Evolutionary conservation across 2,888 invertebrate genomes (phyloP), one percentile per base, ranked within the genome.

Genomic region (Catocala nupta): DNA sequence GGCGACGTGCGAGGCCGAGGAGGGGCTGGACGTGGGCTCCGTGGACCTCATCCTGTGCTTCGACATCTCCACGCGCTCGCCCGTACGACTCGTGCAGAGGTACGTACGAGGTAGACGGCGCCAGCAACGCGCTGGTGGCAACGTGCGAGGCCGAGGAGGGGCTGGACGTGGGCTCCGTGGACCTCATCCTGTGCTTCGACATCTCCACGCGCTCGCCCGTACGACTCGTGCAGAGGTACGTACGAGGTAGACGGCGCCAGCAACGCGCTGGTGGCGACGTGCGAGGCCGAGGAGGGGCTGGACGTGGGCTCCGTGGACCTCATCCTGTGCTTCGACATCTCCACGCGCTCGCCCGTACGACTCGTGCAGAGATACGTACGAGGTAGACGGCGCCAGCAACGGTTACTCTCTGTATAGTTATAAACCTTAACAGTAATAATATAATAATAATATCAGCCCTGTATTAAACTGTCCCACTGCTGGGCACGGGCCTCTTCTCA

Each of bases 91-190:
- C 53, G 96, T 98, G 51, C 98, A 98, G 89, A 95, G 98, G 89
- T 94, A 48, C 9, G n/a, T n/a, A n/a, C n/a, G n/a, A n/a, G n/a
- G n/a, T n/a, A n/a, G 94, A 95, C 49, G 98, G 98, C 1, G 92
- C 88, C 9, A 96, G 96, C 88, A 98, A 98, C 90, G 96, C 96
- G 25, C 93, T 99, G 44, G 96, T 98, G 12, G 97, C 98, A 7
- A 99, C 98, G 0, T 98, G 97, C 85, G 97, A 98, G 54, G 99
- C 98, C 0, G 99, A 99, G 91, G 99, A 99, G 92, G 99, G 98
- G 5, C 94, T 99, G 43, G 99, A 99, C 87, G 97, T 98, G 50
- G 98, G 98, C 53, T 97, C 97, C 81, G 98, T 99, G 0, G 99
- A 99, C 90, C 95, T 99, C 63, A 99, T 99, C 70, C 94, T 99